Base-by-base conservation (phyloP, 2,888 invertebrate genomes). In the Desoria tigrina region DNA sequence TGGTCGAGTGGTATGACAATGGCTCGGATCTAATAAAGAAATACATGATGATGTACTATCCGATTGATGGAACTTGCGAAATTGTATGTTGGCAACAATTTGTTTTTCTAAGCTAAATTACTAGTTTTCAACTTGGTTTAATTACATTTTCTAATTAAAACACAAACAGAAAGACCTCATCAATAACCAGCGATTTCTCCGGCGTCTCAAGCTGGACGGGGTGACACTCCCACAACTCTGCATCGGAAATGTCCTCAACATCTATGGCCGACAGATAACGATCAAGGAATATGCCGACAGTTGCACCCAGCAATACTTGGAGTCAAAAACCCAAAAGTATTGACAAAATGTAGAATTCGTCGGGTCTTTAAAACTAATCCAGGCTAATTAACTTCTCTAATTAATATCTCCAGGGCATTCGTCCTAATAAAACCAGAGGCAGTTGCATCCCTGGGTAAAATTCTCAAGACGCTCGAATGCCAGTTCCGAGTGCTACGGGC, bases 1-100 rank as follows among this genome's bases (percentile, higher is more conserved):
- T 79, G 37, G 90, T 89, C 2, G 92, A 94, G 82, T 95, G 93
- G 93, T 92, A 87, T 78, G 94, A 94, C 79, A 86, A 87, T 74
- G 87, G 89, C 77, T 88, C 91, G 0, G 86, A 86, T 45, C 83
- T 89, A 18, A 81, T 87, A 24, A 87, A 90, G 76, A 86, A 86
- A 69, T 94, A 91, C 79, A 84, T 87, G 77, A 81, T 94, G 55
- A 87, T 88, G 76, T 94, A 85, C 79, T 92, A 87, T 79, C 87
- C 88, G 1, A 83, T 82, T 56, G 93, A 94, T 79, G 86, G 86
- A 76, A 88, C 90, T 0, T 81, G 94, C 28, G 94, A 94, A 84
- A 85, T 95, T 81, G 88, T 88, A 81, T 80, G 82, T 79, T 37
- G 11, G 32, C 11, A 11, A 32, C 4, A 32, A 32, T n/a, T n/a